These are phyloP conservation scores for Hydrophis major DNA, from an alignment of 2,797 vertebrate species.

Conservation along the genomic window DNA sequence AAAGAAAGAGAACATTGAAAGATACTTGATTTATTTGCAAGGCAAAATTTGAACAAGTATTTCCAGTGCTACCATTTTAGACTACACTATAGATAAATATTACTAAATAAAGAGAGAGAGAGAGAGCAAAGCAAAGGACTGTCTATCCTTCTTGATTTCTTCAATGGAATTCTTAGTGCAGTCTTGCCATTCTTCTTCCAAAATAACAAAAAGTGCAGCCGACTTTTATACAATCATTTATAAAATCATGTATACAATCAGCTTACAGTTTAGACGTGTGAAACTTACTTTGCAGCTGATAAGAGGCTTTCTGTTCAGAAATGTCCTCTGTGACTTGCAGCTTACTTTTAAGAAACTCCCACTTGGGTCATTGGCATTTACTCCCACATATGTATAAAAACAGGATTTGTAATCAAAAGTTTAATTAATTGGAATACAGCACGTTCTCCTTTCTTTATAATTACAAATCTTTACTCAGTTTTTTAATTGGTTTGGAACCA, in stretches of 20 bases:
- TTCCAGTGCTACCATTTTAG: neutral
- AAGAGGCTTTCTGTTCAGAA: neutral
- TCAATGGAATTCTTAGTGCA: neutral
- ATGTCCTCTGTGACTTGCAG: neutral
- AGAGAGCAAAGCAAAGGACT: neutral
- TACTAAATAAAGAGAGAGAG: neutral
- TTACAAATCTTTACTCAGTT: neutral
- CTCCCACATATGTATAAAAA: neutral
- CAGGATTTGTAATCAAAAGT: neutral
- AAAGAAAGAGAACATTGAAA: neutral
- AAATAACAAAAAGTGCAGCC: neutral
- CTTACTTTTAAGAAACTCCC: neutral
- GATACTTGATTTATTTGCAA: neutral
- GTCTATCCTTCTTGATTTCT: neutral
- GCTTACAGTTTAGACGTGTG: neutral
- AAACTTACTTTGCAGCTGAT: neutral
- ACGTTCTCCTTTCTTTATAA: neutral
- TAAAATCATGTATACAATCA: too few species aligned
- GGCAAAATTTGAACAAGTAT: neutral
- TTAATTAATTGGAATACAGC: neutral
- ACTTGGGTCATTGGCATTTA: neutral
- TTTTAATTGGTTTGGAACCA: neutral
- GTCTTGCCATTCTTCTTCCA: neutral
- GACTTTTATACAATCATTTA: neutral
- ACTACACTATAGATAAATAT: neutral